Evolutionary conservation across 2,888 invertebrate genomes (phyloP).

Genomic region (Drosophila paracracens): DNA sequence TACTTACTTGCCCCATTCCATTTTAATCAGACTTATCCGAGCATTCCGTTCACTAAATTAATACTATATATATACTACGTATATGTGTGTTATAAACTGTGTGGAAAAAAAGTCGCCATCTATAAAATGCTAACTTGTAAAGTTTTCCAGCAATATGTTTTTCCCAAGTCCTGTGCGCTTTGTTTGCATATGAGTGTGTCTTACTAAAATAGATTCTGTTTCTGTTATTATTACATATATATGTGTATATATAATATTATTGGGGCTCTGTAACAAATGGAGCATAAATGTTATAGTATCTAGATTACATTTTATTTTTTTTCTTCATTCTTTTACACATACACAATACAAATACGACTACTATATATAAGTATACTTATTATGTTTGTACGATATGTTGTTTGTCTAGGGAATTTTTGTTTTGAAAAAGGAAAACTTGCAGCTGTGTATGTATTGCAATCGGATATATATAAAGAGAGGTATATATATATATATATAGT

Average conservation of each 20-base stretch:
- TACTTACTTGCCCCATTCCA: conserved; percentile 27
- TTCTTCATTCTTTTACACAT: conserved; percentile 19
- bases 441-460: conserved; percentile 35
- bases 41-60: conserved; percentile 51
- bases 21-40: conserved; percentile 71
- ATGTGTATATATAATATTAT: conserved; percentile 51
- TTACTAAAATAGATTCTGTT: conserved; percentile 68
- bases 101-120: conserved; percentile 71
- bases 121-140: conserved; percentile 77
- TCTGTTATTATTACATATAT: conserved; percentile 40
- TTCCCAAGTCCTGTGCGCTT: conserved; percentile 71
- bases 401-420: conserved; percentile 76
- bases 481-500: background rate
- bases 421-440: conserved; percentile 44
- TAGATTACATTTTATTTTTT: conserved; percentile 22
- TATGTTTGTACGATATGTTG: conserved; percentile 84
- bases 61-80: conserved; percentile 19
- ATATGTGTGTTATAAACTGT: conserved; percentile 48
- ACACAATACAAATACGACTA: conserved; percentile 53
- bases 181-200: conserved; percentile 51
- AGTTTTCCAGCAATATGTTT: conserved; percentile 63
- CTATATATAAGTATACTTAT: conserved; percentile 45
- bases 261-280: conserved; percentile 42
- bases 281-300: conserved; percentile 27
- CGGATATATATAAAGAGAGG: conserved; percentile 33